These are phyloP conservation scores for Chionodraco myersi DNA, from an alignment of 2,113 vertebrate species.

Conservation along the genomic window DNA sequence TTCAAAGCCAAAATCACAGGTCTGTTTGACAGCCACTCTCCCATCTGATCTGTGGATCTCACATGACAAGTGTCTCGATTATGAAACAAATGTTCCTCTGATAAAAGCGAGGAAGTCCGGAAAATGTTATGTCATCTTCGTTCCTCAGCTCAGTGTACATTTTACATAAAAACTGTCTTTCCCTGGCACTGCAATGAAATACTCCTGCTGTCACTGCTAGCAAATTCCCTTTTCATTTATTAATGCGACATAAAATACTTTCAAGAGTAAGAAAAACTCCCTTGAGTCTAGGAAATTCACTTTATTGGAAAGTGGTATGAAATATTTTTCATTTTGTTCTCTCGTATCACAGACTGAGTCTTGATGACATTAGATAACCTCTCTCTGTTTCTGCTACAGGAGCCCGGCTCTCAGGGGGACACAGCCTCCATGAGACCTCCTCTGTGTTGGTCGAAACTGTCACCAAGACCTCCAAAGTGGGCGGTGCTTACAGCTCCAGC, in stretches of 20 bases:
- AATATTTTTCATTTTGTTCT: slow-evolving; percentile 33
- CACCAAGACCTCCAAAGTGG: slow-evolving; percentile 87
- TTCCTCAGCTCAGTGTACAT: slow-evolving; percentile 27
- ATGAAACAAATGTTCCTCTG: slow-evolving; percentile 51
- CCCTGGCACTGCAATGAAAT: slow-evolving; percentile 6
- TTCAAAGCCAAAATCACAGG: slow-evolving; percentile 98
- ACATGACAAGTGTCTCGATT: slow-evolving; percentile 59
- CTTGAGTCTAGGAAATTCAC: slow-evolving; percentile 14
- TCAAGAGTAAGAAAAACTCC: slow-evolving; percentile 24
- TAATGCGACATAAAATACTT: slow-evolving; percentile 20
- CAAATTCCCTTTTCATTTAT: not conserved
- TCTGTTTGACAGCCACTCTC: slow-evolving; percentile 71
- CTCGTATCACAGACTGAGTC: slow-evolving; percentile 6
- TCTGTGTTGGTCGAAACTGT: slow-evolving; percentile 94
- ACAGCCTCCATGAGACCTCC: slow-evolving; percentile 96
- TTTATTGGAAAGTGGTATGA: slow-evolving; percentile 30
- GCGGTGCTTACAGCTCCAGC: slow-evolving; percentile 85
- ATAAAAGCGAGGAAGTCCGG: slow-evolving; percentile 44
- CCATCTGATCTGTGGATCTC: slow-evolving; percentile 61
- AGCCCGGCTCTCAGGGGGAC: slow-evolving; percentile 91
- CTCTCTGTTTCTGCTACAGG: slow-evolving; percentile 76
- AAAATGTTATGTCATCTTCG: slow-evolving; percentile 50
- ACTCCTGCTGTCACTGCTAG: slow-evolving; percentile 6
- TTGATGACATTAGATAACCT: slow-evolving; percentile 35
- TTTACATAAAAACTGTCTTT: slow-evolving; percentile 41